Percentiles rank a stretch among this genome's conserved stretches.
phyloP scores from a whole-genome alignment of 2,797 vertebrate species.

The Hapalemur alaotrensis region DNA sequence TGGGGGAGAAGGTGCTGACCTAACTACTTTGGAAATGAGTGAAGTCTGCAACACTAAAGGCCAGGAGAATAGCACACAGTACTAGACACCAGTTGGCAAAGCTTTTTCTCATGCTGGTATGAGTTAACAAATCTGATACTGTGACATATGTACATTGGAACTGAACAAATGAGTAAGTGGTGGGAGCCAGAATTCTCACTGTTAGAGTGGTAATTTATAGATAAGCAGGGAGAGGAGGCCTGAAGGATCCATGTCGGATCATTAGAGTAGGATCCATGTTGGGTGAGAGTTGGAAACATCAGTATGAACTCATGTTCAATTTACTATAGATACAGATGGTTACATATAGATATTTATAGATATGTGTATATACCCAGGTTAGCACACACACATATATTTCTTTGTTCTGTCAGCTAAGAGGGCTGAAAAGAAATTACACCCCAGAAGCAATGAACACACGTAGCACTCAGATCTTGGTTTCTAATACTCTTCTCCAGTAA shows the following conservation, averaged over 20 bases:
- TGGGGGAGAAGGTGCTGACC: not conserved
- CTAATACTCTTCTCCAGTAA: too few relatives aligned
- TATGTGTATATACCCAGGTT: not conserved
- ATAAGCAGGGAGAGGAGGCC: not conserved
- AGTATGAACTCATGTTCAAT: not conserved
- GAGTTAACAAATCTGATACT: not conserved
- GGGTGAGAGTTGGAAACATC: not conserved
- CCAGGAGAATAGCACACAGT: not conserved
- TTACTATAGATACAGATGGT: not conserved
- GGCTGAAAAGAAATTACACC: not conserved
- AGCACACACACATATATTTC: not conserved
- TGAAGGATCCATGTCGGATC: not conserved
- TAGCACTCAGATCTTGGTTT: not conserved
- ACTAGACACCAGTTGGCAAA: not conserved
- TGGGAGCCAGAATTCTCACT: too few relatives aligned
- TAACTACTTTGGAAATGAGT: not conserved
- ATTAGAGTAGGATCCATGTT: not conserved
- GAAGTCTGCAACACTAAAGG: not conserved
- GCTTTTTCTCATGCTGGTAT: not conserved
- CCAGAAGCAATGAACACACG: not conserved
- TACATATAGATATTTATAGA: not conserved
- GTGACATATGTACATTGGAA: not conserved
- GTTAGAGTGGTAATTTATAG: not conserved
- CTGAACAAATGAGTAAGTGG: too few relatives aligned
- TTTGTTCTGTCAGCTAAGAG: not conserved